phyloP scores from a whole-genome alignment of 2,888 invertebrate genomes.

The Aleiodes alternator region DNA sequence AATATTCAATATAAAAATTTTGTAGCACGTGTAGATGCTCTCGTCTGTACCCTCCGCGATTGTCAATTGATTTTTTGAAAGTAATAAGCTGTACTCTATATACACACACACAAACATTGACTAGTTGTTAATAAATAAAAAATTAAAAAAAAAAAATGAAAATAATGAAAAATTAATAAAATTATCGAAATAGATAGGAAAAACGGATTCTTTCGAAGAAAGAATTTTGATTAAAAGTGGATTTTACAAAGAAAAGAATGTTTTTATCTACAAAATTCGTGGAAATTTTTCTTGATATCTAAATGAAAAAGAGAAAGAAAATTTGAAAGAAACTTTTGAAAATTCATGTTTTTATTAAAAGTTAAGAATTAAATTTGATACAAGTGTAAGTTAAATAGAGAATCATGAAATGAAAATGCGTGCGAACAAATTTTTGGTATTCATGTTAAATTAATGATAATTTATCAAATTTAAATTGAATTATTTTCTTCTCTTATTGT shows the following conservation, averaged over 20 bases:
- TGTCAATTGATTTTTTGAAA: slow-evolving; percentile 75
- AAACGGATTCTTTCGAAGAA: slow-evolving; percentile 14
- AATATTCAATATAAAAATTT: slow-evolving; percentile 38
- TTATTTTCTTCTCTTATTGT: background rate
- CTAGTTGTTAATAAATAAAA: slow-evolving; percentile 53
- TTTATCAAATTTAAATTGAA: background rate
- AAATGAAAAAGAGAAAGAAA: background rate
- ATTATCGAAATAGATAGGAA: background rate
- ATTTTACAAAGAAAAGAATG: slow-evolving; percentile 26
- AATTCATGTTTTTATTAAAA: slow-evolving; percentile 38
- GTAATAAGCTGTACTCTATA: slow-evolving; percentile 71
- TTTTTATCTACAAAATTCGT: slow-evolving; percentile 31
- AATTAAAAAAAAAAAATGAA: slow-evolving; percentile 36
- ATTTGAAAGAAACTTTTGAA: background rate
- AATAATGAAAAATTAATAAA: slow-evolving; percentile 42
- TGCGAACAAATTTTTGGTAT: background rate
- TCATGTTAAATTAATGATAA: background rate
- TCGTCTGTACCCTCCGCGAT: slow-evolving; percentile 68
- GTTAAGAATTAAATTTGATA: slow-evolving; percentile 54
- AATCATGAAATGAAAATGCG: background rate
- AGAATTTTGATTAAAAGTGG: slow-evolving; percentile 17
- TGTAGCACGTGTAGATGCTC: slow-evolving; percentile 56
- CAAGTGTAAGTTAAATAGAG: slow-evolving; percentile 37
- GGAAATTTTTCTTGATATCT: slow-evolving; percentile 2
- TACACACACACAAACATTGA: slow-evolving; percentile 47